Evolutionary conservation across 2,113 vertebrate genomes (phyloP).

Genomic region (Cololabis saira): DNA sequence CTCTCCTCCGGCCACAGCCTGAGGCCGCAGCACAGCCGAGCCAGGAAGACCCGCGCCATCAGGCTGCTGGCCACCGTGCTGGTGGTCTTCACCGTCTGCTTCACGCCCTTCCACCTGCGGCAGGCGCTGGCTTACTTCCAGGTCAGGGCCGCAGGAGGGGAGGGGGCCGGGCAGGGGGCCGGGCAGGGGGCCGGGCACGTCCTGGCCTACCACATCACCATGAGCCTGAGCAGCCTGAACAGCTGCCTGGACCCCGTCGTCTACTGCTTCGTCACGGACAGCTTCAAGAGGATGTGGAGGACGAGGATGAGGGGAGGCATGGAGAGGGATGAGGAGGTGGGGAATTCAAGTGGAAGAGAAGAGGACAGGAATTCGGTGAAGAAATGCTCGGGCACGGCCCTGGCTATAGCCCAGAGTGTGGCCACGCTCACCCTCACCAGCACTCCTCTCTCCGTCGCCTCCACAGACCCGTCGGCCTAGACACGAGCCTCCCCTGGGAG

Average conservation of each 20-base stretch:
- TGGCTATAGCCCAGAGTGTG: constrained; percentile 68
- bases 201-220: constrained; percentile 89
- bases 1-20: constrained; percentile 82
- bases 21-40: constrained; percentile 90
- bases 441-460: constrained; percentile 24
- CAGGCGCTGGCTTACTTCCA: constrained; percentile 87
- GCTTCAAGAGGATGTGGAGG: constrained; percentile 83
- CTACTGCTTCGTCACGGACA: constrained; percentile 96
- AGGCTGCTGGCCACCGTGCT: constrained; percentile 90
- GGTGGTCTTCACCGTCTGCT: constrained; percentile 93
- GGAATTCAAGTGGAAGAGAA: constrained; percentile 47
- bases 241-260: constrained; percentile 97
- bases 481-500: neutral
- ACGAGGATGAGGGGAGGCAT: constrained; percentile 42
- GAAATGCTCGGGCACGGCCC: constrained; percentile 65
- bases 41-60: constrained; percentile 86
- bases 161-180: constrained; percentile 65
- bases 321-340: constrained; percentile 58
- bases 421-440: constrained; percentile 57
- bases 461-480: constrained; percentile 19
- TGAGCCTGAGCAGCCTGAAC: constrained; percentile 95
- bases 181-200: constrained; percentile 76
- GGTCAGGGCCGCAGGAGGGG: constrained; percentile 63
- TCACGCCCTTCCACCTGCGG: constrained; percentile 91
- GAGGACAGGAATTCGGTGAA: constrained; percentile 69